phyloP scores from a whole-genome alignment of 2,113 vertebrate genomes.

The Amphiprion ocellaris region DNA sequence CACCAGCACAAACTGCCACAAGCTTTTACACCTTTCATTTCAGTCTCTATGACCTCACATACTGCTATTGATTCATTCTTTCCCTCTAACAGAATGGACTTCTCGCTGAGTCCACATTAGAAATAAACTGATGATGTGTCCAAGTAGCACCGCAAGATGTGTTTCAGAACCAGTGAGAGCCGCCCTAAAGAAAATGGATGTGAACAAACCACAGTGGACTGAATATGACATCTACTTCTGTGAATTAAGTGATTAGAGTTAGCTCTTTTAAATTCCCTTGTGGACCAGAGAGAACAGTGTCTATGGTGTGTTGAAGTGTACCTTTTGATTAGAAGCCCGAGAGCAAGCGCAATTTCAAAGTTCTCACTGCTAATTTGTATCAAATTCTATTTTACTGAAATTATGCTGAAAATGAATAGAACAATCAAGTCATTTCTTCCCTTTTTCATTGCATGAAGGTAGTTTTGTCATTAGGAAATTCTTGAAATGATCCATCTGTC shows the following conservation, averaged over 20 bases:
- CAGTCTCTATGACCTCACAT: neutral
- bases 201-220: slow-evolving; percentile 20
- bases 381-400: slow-evolving; percentile 42
- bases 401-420: slow-evolving; percentile 16
- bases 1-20: slow-evolving; percentile 1
- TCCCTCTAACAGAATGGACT: neutral
- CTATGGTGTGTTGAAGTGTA: slow-evolving; percentile 16
- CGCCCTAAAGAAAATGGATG: slow-evolving; percentile 37
- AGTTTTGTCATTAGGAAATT: slow-evolving; percentile 33
- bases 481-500: slow-evolving; percentile 12
- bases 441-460: slow-evolving; percentile 9
- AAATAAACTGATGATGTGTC: slow-evolving; percentile 13
- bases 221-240: slow-evolving; percentile 10
- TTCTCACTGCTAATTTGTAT: slow-evolving; percentile 46
- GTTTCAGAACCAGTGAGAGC: neutral
- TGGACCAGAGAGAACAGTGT: neutral
- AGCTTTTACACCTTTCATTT: slow-evolving; percentile 15
- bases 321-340: slow-evolving; percentile 51
- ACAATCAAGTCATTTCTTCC: slow-evolving; percentile 50
- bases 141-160: too few species aligned
- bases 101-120: slow-evolving; percentile 9
- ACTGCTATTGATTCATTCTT: neutral
- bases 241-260: slow-evolving; percentile 38
- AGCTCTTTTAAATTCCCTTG: slow-evolving; percentile 35
- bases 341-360: slow-evolving; percentile 26